phyloP scores from a whole-genome alignment of 2,113 vertebrate species.

The Pangasianodon gigas region DNA sequence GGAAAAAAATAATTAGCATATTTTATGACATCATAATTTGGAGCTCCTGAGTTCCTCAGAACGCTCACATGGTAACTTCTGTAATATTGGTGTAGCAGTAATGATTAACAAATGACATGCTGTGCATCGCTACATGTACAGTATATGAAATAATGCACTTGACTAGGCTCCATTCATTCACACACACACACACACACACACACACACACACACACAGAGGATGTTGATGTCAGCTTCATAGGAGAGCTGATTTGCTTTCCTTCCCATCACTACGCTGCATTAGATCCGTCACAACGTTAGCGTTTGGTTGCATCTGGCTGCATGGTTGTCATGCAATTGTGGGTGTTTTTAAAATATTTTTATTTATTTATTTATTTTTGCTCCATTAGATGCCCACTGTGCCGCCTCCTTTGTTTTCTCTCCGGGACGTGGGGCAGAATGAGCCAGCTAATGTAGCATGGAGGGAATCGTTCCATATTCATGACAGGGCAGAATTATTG shows the following conservation, averaged over 20 bases:
- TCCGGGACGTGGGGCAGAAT: constrained; percentile 45
- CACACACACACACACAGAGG: constrained; percentile 4
- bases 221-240: neutral
- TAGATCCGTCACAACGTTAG: neutral
- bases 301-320: constrained; percentile 11
- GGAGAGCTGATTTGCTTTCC: constrained; percentile 12
- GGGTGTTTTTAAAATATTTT: neutral
- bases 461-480: constrained; percentile 67
- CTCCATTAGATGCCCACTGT: constrained; percentile 23
- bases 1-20: neutral
- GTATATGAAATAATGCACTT: neutral
- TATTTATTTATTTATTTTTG: neutral
- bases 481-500: constrained; percentile 62
- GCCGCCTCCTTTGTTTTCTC: constrained; percentile 6
- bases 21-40: neutral
- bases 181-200: neutral
- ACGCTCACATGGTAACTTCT: neutral
- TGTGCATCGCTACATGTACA: too few relatives aligned
- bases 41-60: neutral
- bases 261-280: neutral
- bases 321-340: neutral
- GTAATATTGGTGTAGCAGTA: neutral
- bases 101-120: neutral
- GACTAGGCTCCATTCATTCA: neutral
- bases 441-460: constrained; percentile 67